Base-by-base conservation (phyloP, 2,113 vertebrate species). In the Nothocercus nigrocapillus region DNA sequence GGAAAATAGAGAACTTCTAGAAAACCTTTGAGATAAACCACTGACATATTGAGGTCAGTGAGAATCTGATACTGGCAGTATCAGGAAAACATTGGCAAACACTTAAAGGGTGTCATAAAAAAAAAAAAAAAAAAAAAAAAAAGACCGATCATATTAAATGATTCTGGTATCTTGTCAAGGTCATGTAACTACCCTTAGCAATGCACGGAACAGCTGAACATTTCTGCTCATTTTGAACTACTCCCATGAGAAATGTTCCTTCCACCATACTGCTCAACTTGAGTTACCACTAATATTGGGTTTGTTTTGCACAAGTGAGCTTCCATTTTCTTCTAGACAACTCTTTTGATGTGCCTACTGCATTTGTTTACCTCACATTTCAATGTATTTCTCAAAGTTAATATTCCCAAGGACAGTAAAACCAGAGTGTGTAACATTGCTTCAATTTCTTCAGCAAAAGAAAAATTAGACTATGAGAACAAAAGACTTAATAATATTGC, bases 11-110 rank as follows among this genome's bases (percentile, higher is more conserved):
- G 27, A 28, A 88, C 13, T 84, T 91, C 61, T 82, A 88, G 93
- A 83, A 86, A 90, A 16, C 17, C 56, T 64, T 88, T 82, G 49
- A 49, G 49, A 49, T 49, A 22, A 49, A 49, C 78, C 58, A 73
- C 22, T 96, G 94, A 92, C 74, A 82, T 93, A 93, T 69, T 89
- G 83, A 93, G 93, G 88, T 82, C 92, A 90, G 28, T 32, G 70
- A n/a, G 74, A 96, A 68, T 72, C 69, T 84, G 56, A 86, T 81
- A 76, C 74, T 84, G 67, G 62, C 81, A 53, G 82, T 49, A 68
- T 32, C 36, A 34, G 66, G 77, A 61, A 62, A 92, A 53, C 61
- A 76, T 76, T 68, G 82, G 73, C 36, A 86, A 79, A 76, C 53
- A 70, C 80, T 62, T 72, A 18, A 56, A 14, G 40, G 62, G 11